These are phyloP conservation scores for Thalpophila matura DNA, from an alignment of 2,888 invertebrate genomes.

Conservation along the genomic window DNA sequence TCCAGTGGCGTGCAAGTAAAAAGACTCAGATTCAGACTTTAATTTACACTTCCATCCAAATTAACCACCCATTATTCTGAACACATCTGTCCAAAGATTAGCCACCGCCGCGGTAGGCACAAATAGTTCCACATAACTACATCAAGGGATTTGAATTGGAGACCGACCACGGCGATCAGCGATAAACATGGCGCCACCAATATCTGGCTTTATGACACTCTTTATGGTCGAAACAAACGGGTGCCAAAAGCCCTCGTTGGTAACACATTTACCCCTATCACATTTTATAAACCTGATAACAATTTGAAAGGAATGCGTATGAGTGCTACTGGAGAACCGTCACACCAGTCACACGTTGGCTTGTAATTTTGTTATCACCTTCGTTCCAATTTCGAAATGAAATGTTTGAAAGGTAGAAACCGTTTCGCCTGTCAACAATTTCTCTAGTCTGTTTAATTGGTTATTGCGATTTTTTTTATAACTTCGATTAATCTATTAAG, in stretches of 20 bases:
- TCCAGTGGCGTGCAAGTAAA: not conserved
- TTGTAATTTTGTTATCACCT: constrained; percentile 83
- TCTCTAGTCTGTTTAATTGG: constrained; percentile 5
- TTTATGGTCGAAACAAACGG: constrained; percentile 79
- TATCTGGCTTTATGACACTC: constrained; percentile 70
- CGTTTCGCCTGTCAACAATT: not conserved
- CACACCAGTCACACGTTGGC: constrained; percentile 45
- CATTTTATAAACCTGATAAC: constrained; percentile 84
- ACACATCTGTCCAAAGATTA: constrained; percentile 54
- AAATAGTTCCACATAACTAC: constrained; percentile 58
- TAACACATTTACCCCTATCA: constrained; percentile 85
- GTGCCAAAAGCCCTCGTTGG: constrained; percentile 89
- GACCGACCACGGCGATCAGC: constrained; percentile 62
- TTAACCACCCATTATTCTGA: constrained; percentile 41
- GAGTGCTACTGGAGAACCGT: constrained; percentile 49
- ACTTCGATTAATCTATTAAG: not conserved
- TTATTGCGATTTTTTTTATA: constrained; percentile 3
- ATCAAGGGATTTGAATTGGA: constrained; percentile 50
- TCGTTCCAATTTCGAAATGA: constrained; percentile 69
- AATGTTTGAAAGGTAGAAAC: not conserved
- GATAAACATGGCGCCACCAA: constrained; percentile 80
- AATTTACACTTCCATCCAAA: constrained; percentile 52
- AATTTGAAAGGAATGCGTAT: constrained; percentile 49
- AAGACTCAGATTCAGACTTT: not conserved
- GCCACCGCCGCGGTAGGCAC: constrained; percentile 57